Evolutionary conservation across 2,797 vertebrate species (phyloP), one percentile per base, ranked within the genome.

Genomic region (Coranthus polyacanthus): DNA sequence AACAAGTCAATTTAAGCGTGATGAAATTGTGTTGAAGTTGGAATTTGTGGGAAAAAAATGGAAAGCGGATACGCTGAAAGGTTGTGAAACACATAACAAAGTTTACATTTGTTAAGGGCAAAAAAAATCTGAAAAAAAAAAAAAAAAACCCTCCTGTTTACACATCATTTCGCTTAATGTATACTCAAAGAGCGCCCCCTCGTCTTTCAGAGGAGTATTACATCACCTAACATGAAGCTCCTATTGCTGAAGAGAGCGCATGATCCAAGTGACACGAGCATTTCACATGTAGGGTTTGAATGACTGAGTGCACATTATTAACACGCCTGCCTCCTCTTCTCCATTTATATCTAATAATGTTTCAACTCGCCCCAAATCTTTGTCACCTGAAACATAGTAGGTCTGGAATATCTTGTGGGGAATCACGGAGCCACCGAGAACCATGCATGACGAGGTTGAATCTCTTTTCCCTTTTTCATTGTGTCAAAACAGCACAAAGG

Each of bases 401-500:
- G 72, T 80, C 74, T 38, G 54, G 71, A 81, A 57, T 74, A 84
- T 85, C 84, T 80, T 76, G 13, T 63, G 77, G 75, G n/a, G 87
- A 84, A 84, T 82, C 62, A 17, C 55, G 45, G 80, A 36, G 70
- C 73, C 21, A 50, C 83, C 44, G 64, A 72, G 63, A 63, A 52
- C 32, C 17, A 34, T 58, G 86, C 88, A 86, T 77, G 85, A 88
- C 88, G 72, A 84, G 66, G 68, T 68, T 85, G 89, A 90, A 90
- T 90, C 88, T 89, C 87, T 86, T 92, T 91, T 89, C 86, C 86
- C 81, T 81, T 77, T 85, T 89, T 86, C 81, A 81, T 90, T 83
- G 85, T 92, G 91, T 90, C 89, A 91, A 90, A 91, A 87, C 88
- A 74, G 85, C 85, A 90, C 88, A 91, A 90, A 88, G 88, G 87